These are phyloP conservation scores for Synergus umbraculus DNA, from an alignment of 2,888 invertebrate species.

Conservation along the genomic window DNA sequence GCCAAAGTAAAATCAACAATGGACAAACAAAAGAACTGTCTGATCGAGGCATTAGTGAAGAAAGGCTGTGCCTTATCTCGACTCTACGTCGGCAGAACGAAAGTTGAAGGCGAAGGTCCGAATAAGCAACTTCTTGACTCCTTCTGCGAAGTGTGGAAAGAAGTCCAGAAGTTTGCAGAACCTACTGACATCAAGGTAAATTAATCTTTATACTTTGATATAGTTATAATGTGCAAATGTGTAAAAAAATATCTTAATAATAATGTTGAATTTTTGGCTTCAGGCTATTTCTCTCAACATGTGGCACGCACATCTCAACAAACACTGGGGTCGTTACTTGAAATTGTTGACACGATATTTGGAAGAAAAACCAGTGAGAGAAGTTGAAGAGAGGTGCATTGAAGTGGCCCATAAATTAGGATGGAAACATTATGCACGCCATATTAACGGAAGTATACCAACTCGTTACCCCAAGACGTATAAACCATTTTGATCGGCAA, in stretches of 20 bases:
- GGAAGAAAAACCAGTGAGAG: conserved; percentile 89
- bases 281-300: conserved; percentile 87
- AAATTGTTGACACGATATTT: conserved; percentile 86
- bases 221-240: neutral
- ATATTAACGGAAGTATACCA: conserved; percentile 81
- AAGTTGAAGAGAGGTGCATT: conserved; percentile 84
- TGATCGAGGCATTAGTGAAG: conserved; percentile 89
- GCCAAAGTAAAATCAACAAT: conserved; percentile 89
- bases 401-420: conserved; percentile 83
- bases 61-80: conserved; percentile 87
- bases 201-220: neutral
- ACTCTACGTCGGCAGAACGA: conserved; percentile 77
- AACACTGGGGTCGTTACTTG: conserved; percentile 89
- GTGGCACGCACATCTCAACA: conserved; percentile 89
- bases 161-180: conserved; percentile 90
- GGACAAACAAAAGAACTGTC: conserved; percentile 89
- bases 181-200: conserved; percentile 87
- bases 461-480: conserved; percentile 85
- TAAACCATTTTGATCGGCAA: conserved; percentile 83
- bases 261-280: conserved; percentile 1
- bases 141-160: conserved; percentile 82
- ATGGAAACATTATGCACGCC: conserved; percentile 84
- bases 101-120: conserved; percentile 68
- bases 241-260: neutral
- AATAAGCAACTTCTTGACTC: conserved; percentile 79